Evolutionary conservation across 1,140 invertebrate species (phyloP), one percentile per base, ranked within the genome.

Genomic region (Drosophila kepulauana): DNA sequence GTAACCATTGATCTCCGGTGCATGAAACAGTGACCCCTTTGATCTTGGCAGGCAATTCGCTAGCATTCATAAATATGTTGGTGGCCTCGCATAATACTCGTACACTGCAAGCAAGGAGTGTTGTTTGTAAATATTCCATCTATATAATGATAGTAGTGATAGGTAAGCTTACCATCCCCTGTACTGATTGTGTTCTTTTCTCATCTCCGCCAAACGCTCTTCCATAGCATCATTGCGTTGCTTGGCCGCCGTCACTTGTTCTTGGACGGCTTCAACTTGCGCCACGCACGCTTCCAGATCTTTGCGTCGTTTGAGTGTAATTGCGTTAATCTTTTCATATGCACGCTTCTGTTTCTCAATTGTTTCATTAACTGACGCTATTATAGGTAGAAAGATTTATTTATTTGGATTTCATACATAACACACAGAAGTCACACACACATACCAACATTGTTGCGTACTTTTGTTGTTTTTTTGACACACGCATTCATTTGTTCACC

Each of bases 1-100:
- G 72, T 43, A 74, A 35, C 54, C 68, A 89, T 30, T 66, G 61
- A 16, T 61, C 54, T 25, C 63, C 4, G 16, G n/a, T 49, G 45
- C 8, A 13, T 3, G 20, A 13, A 30, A 74, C 75, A 33, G 59
- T 57, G 43, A 81, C 69, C n/a, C 85, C 85, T 66, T 77, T 75
- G 2, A 81, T 25, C 15, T 78, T 78, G 25, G 38, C 54, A 10
- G 85, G 85, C 35, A 89, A 35, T 10, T 75, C 78, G 1, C 54
- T 68, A 1, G 59, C 41, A 10, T 89, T 89, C 1, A 89, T 62
- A 13, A 61, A 79, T 1, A 66, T 85, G 8, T 71, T 78, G 35
- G 81, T 89, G 16, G 69, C 64, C 30, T 79, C 62, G 15, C 75
- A 84, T 45, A 89, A 46, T 28, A 43, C 66, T 45, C 77, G 85